Evolutionary conservation across 2,797 vertebrate genomes (phyloP).

Genomic region (Leptodactylus fallax): DNA sequence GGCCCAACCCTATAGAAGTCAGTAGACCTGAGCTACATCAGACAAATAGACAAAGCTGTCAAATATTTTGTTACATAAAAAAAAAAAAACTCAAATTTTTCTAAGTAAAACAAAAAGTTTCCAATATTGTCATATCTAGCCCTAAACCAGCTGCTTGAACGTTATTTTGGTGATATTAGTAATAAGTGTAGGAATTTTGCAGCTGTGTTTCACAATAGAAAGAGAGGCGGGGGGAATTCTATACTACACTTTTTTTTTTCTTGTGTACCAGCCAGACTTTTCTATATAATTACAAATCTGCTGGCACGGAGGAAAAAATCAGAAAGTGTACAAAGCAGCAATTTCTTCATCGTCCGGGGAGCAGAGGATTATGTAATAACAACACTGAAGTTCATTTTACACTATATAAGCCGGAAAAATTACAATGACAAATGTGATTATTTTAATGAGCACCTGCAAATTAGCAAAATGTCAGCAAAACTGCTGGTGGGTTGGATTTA

Average conservation of each 20-base stretch:
- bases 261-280: constrained; percentile 4
- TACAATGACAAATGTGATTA: constrained; percentile 17
- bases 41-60: too few relatives aligned
- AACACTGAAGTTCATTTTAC: not conserved
- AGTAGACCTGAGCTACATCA: too few relatives aligned
- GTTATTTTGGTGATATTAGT: not conserved
- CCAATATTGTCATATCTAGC: not conserved
- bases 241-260: not conserved
- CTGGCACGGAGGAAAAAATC: constrained; percentile 8
- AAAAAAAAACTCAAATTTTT: too few relatives aligned
- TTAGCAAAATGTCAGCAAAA: constrained; percentile 31
- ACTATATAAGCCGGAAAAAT: not conserved
- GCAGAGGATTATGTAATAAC: not conserved
- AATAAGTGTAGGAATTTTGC: not conserved
- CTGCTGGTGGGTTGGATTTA: not conserved
- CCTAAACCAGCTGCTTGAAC: not conserved
- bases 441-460: constrained; percentile 42
- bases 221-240: not conserved
- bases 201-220: constrained; percentile 6
- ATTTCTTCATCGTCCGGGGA: not conserved
- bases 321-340: constrained; percentile 23
- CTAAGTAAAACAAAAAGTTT: not conserved
- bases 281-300: constrained; percentile 40
- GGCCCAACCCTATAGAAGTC: too few relatives aligned
- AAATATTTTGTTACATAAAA: too few relatives aligned